phyloP scores from a whole-genome alignment of 92 coral and sea anemone genomes.

The Parazoanthus atlanticus region DNA sequence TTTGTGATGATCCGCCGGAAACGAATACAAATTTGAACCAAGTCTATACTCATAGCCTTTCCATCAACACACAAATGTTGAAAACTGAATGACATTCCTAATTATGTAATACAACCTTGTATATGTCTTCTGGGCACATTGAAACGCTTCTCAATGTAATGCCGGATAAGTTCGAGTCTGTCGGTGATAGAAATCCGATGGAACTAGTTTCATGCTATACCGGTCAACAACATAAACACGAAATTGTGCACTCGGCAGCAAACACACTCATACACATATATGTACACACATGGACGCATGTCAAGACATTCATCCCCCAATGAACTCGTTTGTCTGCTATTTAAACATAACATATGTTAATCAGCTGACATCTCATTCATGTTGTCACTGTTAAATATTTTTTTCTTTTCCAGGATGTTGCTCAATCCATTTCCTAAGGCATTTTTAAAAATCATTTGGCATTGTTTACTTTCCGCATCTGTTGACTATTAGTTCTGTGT shows the following conservation, averaged over 20 bases:
- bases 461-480: background rate
- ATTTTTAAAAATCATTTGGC: no score
- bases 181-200: no score
- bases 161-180: no score
- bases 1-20: slow-evolving; percentile 12
- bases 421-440: background rate
- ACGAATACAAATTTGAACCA: slow-evolving; percentile 1
- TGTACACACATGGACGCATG: background rate
- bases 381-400: background rate
- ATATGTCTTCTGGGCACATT: background rate
- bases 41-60: background rate
- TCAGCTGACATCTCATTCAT: background rate
- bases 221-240: no score
- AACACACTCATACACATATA: background rate
- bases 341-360: background rate
- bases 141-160: no score
- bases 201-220: no score
- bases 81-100: slow-evolving; percentile 13
- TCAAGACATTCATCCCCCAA: background rate
- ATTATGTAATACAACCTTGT: background rate
- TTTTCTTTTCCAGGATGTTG: background rate
- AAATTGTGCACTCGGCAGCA: background rate
- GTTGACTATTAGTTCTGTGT: background rate
- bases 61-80: background rate
- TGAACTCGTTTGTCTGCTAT: background rate